Base-by-base conservation (phyloP, 2,888 invertebrate genomes). In the Parapristionchus giblindavisi region DNA sequence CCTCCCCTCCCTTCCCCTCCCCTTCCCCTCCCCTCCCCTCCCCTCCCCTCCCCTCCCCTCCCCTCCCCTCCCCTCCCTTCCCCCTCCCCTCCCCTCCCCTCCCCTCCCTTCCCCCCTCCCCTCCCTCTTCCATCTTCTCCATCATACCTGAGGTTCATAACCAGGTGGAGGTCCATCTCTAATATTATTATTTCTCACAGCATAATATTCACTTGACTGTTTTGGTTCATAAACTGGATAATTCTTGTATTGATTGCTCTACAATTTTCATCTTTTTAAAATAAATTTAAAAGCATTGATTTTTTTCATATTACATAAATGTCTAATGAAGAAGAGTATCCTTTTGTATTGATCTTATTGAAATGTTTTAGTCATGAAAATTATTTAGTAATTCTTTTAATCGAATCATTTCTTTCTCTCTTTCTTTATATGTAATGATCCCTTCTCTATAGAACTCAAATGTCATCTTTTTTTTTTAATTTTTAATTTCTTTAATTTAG, bases 171-270 rank as follows among this genome's bases (percentile, higher is more conserved):
- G 51, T 17, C 38, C 48, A 38, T 60, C 75, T 52, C 54, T 38
- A 14, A 8, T n/a, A 21, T 70, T 61, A 38, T 77, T 75, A 58
- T 72, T 71, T 27, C 29, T 61, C 24, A 75, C 77, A 17, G 84
- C 79, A 60, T 80, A 85, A 75, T 86, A 87, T 77, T 87, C 87
- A 36, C 80, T 82, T 0, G 85, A 84, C 51, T 81, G 80, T 72
- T 87, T 87, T 21, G 87, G 87, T 40, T 81, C 83, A 77, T 87
- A 87, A 4, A 87, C 87, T 34, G 83, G 86, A 60, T 79, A 87
- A 56, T 81, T 77, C 29, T 81, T 79, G 68, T 82, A 80, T 56
- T 66, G 73, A 17, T 78, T 75, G 0, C 77, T 51, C 78, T 80
- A 72, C 52, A 74, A 75, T 38, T n/a, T n/a, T n/a, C n/a, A n/a